Base-by-base conservation (phyloP, 92 coral and sea anemone species). In the Epizoanthus illoricatus region DNA sequence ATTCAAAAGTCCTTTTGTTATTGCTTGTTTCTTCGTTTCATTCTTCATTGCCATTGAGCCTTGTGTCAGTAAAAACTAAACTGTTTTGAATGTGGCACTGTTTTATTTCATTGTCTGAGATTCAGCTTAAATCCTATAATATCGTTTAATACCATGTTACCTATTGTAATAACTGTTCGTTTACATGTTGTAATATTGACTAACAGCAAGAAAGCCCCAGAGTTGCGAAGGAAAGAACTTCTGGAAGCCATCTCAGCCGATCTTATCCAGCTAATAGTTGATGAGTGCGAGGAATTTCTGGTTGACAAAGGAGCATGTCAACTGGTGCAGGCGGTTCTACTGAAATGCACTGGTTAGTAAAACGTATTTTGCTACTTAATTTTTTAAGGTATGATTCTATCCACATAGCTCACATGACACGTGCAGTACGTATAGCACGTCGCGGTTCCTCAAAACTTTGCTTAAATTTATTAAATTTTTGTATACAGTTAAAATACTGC, bases 231-330 rank as follows among this genome's bases (percentile, higher is more conserved):
- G 65, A 89, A 43, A 20, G 98, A 96, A 76, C 93, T 96, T 10
- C 67, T 96, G 33, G 97, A 92, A 80, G 97, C 89, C 65, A 91
- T 93, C 17, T 96, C 99, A 3, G 88, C 99, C 5, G 84, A 86
- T 15, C 80, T 96, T 60, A 81, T 93, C 68, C 84, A 93, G 84
- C 91, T 93, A 39, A 86, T 94, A 4, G 86, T 86, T 45, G 92
- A 89, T 55, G 87, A 90, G 63, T 91, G 85, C 1, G 89, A 90
- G 76, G 93, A 87, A 69, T 40, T 96, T 83, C 81, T 96, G 81
- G 86, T 93, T 71, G 99, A 96, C 81, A 96, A 93, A 66, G 99
- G 98, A 33, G 81, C 88, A 41, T 89, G 96, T 68, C 98, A 96
- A 65, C 90, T 96, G 52, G 88, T 93, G 17, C 81, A 88, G 58